These are phyloP conservation scores for Halictus rubicundus DNA, from an alignment of 1,140 invertebrate species.

Conservation along the genomic window DNA sequence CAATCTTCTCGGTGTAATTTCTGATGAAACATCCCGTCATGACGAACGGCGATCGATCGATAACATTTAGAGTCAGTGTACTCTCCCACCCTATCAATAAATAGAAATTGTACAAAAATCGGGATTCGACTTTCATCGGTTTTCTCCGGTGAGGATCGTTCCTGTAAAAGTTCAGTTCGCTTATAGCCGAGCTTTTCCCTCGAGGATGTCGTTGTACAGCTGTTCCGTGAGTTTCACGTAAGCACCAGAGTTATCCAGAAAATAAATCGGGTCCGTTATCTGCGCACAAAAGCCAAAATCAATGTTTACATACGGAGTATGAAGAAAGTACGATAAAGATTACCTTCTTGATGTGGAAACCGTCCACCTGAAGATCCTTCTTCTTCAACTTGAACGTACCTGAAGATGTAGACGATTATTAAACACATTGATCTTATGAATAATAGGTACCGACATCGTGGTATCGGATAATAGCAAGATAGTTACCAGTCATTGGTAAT, in stretches of 20 bases:
- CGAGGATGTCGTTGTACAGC: conserved; percentile 84
- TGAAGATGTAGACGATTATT: conserved; percentile 60
- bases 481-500: conserved; percentile 90
- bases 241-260: conserved; percentile 84
- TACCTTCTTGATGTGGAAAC: conserved; percentile 84
- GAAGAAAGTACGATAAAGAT: not conserved
- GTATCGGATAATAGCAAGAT: not conserved
- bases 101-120: conserved; percentile 39
- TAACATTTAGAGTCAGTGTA: not conserved
- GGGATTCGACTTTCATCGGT: conserved; percentile 58
- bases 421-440: too few species aligned
- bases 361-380: conserved; percentile 89
- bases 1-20: not conserved
- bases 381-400: conserved; percentile 96
- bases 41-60: conserved; percentile 7
- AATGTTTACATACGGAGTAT: not conserved
- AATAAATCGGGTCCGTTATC: conserved; percentile 88
- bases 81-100: conserved; percentile 20
- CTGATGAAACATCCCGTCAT: not conserved
- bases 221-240: conserved; percentile 85
- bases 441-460: not conserved
- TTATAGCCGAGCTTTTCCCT: conserved; percentile 83
- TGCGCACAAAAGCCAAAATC: conserved; percentile 50
- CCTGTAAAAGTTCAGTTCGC: not conserved
- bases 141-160: not conserved